A percentile compares a stretch with the other conserved stretches of the same genome.
These are phyloP conservation scores for Passer montanus DNA, from an alignment of 2,113 vertebrate species.

Conservation along the genomic window DNA sequence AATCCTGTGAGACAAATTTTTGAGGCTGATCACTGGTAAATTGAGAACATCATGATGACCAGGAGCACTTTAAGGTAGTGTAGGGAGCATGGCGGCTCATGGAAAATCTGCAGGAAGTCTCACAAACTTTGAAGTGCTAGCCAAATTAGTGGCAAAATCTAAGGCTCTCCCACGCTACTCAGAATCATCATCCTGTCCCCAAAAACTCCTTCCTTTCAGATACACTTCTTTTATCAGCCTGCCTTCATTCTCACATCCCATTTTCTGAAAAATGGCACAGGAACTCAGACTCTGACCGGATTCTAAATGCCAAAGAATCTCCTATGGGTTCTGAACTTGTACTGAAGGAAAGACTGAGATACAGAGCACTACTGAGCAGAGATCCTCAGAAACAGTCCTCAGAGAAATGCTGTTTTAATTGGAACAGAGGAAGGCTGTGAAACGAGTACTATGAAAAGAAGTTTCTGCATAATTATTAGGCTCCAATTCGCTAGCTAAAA, in stretches of 20 bases:
- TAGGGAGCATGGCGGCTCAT: not conserved
- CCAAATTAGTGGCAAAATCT: constrained; percentile 22
- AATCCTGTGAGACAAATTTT: not conserved
- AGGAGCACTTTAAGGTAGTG: not conserved
- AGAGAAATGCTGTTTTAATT: not conserved
- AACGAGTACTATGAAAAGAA: not conserved
- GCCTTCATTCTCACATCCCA: not conserved
- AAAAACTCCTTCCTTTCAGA: constrained; percentile 24
- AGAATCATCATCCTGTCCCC: not conserved
- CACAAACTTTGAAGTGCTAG: not conserved
- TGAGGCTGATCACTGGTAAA: not conserved
- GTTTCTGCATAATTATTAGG: not conserved
- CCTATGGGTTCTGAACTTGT: not conserved
- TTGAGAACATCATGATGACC: not conserved
- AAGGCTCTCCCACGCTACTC: not conserved
- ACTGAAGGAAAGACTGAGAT: not conserved
- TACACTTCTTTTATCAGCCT: not conserved
- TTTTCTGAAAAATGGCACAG: not conserved
- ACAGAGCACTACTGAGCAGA: not conserved
- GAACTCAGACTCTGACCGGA: not conserved
- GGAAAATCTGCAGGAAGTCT: constrained; percentile 14
- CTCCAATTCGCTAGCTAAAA: not conserved
- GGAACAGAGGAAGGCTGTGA: not conserved
- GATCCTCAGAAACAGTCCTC: not conserved
- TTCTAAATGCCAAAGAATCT: not conserved